Evolutionary conservation across 2,888 invertebrate genomes (phyloP).

Genomic region (Neoscelio sp.): DNA sequence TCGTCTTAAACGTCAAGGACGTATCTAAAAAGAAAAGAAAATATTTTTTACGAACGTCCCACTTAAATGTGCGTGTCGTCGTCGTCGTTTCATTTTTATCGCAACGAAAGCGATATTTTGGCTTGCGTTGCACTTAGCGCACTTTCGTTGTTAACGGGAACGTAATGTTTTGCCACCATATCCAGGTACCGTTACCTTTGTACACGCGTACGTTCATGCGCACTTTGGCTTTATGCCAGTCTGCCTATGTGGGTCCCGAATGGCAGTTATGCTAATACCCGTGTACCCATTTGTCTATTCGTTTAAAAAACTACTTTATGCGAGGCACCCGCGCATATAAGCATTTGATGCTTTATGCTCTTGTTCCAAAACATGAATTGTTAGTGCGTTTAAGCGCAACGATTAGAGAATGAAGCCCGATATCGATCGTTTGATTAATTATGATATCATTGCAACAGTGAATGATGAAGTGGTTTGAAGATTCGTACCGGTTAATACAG

Average conservation of each 20-base stretch:
- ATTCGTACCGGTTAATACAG: no score
- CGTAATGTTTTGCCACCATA: slow-evolving; percentile 55
- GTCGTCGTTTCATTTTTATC: slow-evolving; percentile 49
- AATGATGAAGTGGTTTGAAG: no score
- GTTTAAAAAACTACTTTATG: slow-evolving; percentile 67
- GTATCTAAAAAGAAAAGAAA: neutral
- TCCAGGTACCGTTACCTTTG: slow-evolving; percentile 72
- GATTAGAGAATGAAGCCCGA: slow-evolving; percentile 6
- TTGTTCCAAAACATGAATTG: slow-evolving; percentile 42
- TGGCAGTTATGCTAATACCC: slow-evolving; percentile 72
- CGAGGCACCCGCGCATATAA: no score
- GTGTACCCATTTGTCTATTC: slow-evolving; percentile 70
- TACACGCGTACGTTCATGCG: slow-evolving; percentile 39
- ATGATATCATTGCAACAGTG: no score
- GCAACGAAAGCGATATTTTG: slow-evolving; percentile 63
- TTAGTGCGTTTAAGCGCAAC: slow-evolving; percentile 17
- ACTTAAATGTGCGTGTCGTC: slow-evolving; percentile 10
- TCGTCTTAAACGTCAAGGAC: neutral
- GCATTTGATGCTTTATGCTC: slow-evolving; percentile 32
- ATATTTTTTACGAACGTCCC: neutral
- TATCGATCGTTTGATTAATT: slow-evolving; percentile 7
- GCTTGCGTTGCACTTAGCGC: slow-evolving; percentile 49
- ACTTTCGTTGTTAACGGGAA: slow-evolving; percentile 64
- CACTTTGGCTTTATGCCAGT: slow-evolving; percentile 74
- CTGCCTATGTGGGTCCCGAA: slow-evolving; percentile 73